Conservation (phyloP, 2,888 invertebrate genomes). For the Halictus ligatus region DNA sequence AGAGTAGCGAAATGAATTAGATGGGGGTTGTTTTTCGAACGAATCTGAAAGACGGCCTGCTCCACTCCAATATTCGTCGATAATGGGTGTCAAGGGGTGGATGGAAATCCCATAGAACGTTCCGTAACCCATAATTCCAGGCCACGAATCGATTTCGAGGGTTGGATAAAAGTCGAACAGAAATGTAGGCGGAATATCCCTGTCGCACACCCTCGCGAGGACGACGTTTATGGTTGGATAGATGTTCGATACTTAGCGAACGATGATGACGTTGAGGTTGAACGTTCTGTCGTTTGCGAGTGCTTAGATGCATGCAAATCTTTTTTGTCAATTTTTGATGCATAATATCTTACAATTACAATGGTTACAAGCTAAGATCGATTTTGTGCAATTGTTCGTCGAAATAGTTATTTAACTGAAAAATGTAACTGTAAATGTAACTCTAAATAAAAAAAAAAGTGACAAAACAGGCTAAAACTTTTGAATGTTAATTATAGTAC, state of each 20-base stretch:
- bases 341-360: too few species aligned
- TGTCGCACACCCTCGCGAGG: slow-evolving; percentile 31
- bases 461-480: too few species aligned
- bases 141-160: slow-evolving; percentile 40
- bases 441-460: too few species aligned
- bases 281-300: slow-evolving; percentile 6
- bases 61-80: slow-evolving; percentile 21
- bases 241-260: slow-evolving; percentile 42
- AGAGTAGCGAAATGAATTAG: background rate
- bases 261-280: slow-evolving; percentile 15
- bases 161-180: slow-evolving; percentile 39
- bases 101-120: slow-evolving; percentile 35
- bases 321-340: too few species aligned
- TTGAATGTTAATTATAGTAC: too few species aligned
- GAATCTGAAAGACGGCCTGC: background rate
- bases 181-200: slow-evolving; percentile 47
- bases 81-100: background rate
- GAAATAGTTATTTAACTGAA: too few species aligned
- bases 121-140: slow-evolving; percentile 15
- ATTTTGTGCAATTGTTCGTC: too few species aligned
- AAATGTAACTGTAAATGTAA: too few species aligned
- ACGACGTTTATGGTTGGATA: slow-evolving; percentile 54
- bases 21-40: background rate
- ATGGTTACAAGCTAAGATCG: too few species aligned
- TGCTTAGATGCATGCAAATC: too few species aligned